Base-by-base conservation (phyloP, 2,113 vertebrate species). In the Cephalopholis sonnerati region DNA sequence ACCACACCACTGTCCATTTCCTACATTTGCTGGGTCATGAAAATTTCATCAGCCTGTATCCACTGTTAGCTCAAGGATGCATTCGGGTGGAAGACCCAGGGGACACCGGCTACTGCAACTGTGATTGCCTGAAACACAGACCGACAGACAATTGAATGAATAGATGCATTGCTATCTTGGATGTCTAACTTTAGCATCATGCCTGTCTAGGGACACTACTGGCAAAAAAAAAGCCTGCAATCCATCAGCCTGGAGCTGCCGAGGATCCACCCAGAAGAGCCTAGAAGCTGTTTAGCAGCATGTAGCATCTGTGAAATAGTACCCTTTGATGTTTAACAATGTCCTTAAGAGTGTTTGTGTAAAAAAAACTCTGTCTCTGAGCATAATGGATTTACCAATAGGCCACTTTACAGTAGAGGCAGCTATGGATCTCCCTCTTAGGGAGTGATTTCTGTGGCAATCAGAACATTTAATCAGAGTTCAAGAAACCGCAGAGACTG, bases 381-480 rank as follows among this genome's bases (percentile, higher is more conserved):
- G 46, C 39, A 76, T 76, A 92, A 92, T 81, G 68, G 68, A 85
- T 87, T 84, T 88, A 89, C 69, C 70, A 78, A 89, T 74, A 81
- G 68, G 59, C 74, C 69, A 85, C 74, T 84, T 67, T 76, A 85
- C 72, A 86, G 77, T 59, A 71, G 71, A 85, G 79, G 59, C 84
- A 80, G 81, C 82, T 81, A 74, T 83, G 64, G 81, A 85, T 89
- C 81, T 69, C 15, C 51, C 29, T 82, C 64, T 78, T 58, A 53
- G 25, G 79, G 67, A 82, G 62, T 68, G 59, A 85, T 79, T 83
- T 79, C 82, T 86, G 82, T 51, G 12, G 74, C 78, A 91, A 92
- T 87, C 77, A 87, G 68, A 82, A 91, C 83, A 89, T 91, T 90
- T 85, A 93, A 93, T 93, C 84, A 89, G 65, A 88, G 81, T 83